These are phyloP conservation scores for Psephotus haematonotus DNA, from an alignment of 2,113 vertebrate species.

Conservation along the genomic window DNA sequence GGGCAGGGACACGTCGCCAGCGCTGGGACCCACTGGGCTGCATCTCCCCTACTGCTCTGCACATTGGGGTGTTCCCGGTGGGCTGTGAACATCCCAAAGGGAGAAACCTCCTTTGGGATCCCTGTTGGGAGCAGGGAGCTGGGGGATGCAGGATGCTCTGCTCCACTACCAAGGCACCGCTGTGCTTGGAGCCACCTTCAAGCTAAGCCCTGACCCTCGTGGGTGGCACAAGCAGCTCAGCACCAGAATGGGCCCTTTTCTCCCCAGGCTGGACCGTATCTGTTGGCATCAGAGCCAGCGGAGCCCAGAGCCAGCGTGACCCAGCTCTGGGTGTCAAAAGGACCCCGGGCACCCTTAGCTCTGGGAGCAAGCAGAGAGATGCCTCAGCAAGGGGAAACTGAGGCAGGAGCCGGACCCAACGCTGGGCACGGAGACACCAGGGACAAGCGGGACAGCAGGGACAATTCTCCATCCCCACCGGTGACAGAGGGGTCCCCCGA, in stretches of 20 bases:
- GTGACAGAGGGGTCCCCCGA: background rate
- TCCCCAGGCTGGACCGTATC: background rate
- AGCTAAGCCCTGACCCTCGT: background rate
- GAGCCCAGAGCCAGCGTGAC: rapidly evolving
- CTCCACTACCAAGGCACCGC: background rate
- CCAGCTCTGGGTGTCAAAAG: background rate
- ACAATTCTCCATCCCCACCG: rapidly evolving
- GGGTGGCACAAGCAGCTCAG: background rate
- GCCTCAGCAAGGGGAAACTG: background rate
- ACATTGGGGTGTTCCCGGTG: rapidly evolving
- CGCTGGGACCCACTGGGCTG: rapidly evolving
- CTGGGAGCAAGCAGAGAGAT: background rate
- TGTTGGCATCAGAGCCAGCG: background rate
- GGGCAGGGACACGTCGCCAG: rapidly evolving
- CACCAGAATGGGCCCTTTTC: background rate
- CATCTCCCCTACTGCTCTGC: rapidly evolving
- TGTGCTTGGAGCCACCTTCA: rapidly evolving
- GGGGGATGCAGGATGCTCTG: background rate
- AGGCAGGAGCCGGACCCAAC: background rate
- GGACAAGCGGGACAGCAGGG: background rate
- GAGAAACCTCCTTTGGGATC: rapidly evolving
- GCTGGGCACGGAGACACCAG: rapidly evolving
- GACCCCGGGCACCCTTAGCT: background rate
- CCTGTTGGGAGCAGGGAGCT: background rate
- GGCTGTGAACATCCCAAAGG: background rate